Percentiles rank a stretch among this genome's conserved stretches.
phyloP scores from a whole-genome alignment of 2,113 vertebrate species.

The Phalacrocorax carbo region DNA sequence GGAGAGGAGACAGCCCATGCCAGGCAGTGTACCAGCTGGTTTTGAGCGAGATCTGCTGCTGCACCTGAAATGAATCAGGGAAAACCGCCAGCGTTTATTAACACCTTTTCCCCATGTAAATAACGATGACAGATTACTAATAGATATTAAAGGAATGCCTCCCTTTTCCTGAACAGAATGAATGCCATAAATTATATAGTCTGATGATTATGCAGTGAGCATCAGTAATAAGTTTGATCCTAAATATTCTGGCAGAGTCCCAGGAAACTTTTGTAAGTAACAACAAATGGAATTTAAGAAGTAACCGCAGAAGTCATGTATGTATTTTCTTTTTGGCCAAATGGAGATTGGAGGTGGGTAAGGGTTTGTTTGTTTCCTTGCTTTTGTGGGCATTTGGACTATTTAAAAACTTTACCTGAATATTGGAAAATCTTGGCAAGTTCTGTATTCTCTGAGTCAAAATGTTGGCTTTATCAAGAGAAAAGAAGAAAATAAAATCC shows the following conservation, averaged over 20 bases:
- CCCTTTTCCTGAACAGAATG: slow-evolving; percentile 18
- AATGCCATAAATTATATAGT: slow-evolving; percentile 16
- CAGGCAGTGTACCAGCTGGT: background rate
- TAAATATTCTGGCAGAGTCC: background rate
- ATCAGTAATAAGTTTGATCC: background rate
- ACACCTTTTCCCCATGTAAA: background rate
- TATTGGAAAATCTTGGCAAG: background rate
- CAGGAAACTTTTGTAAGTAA: background rate
- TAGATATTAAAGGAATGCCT: slow-evolving; percentile 29
- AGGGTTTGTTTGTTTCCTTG: background rate
- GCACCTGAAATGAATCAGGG: background rate
- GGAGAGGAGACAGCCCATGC: background rate
- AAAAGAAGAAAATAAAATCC: background rate
- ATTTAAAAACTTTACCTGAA: background rate
- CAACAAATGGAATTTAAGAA: background rate
- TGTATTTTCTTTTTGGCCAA: background rate
- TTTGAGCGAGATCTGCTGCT: background rate
- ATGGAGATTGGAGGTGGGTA: background rate
- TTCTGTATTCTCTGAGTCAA: background rate
- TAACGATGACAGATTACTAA: slow-evolving; percentile 54
- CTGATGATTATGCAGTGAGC: background rate
- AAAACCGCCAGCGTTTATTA: slow-evolving; percentile 20
- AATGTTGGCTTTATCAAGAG: background rate
- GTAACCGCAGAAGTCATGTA: background rate
- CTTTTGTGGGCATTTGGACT: background rate